phyloP scores from a whole-genome alignment of 2,888 invertebrate species.

The Pycnomerus fuliginosus region DNA sequence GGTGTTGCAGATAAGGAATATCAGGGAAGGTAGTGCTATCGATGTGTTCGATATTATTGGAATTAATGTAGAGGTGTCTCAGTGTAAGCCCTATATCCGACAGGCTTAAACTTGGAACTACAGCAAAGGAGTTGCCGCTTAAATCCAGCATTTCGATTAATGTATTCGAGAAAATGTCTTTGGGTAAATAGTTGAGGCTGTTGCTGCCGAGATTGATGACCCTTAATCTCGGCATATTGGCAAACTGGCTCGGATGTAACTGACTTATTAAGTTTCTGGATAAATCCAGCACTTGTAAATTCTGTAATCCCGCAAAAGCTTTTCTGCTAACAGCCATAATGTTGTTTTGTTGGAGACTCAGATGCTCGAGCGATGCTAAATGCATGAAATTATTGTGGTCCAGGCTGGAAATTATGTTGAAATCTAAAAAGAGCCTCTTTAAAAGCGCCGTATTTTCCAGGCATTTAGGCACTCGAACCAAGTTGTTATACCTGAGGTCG shows the following conservation, averaged over 20 bases:
- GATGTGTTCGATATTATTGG: slow-evolving; percentile 80
- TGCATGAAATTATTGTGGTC: slow-evolving; percentile 75
- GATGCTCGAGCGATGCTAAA: slow-evolving; percentile 67
- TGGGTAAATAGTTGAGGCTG: slow-evolving; percentile 69
- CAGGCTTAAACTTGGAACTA: slow-evolving; percentile 77
- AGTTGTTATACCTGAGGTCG: slow-evolving; percentile 69
- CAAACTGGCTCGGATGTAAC: slow-evolving; percentile 78
- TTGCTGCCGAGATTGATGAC: slow-evolving; percentile 74
- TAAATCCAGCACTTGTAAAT: slow-evolving; percentile 76
- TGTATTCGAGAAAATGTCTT: slow-evolving; percentile 78
- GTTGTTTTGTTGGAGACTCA: slow-evolving; percentile 74
- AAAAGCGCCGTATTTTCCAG: slow-evolving; percentile 66
- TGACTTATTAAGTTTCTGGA: slow-evolving; percentile 75
- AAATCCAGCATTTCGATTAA: slow-evolving; percentile 78
- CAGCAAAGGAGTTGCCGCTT: slow-evolving; percentile 73
- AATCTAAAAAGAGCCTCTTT: slow-evolving; percentile 68
- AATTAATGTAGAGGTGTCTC: slow-evolving; percentile 73
- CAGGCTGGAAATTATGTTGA: slow-evolving; percentile 70
- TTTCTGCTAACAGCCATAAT: slow-evolving; percentile 70
- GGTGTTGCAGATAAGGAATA: slow-evolving; percentile 73
- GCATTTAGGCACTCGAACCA: slow-evolving; percentile 67
- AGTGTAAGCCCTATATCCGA: slow-evolving; percentile 78
- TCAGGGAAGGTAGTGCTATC: slow-evolving; percentile 86
- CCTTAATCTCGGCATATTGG: slow-evolving; percentile 70
- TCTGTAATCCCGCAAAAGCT: slow-evolving; percentile 73